Base-by-base conservation (phyloP, 2,888 invertebrate species). In the Cyrtodaria siliqua region DNA sequence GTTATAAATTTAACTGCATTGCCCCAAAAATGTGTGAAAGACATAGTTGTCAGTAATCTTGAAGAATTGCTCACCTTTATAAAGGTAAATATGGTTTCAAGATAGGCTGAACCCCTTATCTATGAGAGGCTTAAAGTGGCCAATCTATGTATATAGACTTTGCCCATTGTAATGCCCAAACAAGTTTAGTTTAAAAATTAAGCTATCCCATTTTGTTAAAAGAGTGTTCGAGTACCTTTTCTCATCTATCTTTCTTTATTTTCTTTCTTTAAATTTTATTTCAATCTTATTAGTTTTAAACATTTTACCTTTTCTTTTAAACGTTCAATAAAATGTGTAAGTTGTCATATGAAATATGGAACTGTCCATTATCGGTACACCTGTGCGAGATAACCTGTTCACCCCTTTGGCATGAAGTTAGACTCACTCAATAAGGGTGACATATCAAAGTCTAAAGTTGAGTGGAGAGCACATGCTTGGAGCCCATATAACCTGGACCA, bases 391-490 rank as follows among this genome's bases (percentile, higher is more conserved):
- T 52, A 38, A 47, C 55, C 69, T 61, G 47, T 20, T 9, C 44
- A 44, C 60, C 44, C 60, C n/a, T 18, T 16, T 12, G 27, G 16
- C 26, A 47, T 40, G 9, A 18, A 66, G 33, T 42, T 67, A 38
- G 67, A 67, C 67, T 67, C 26, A 9, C 40, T 59, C 52, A 56
- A 57, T 55, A 73, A 64, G 64, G 56, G 56, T 72, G 74, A 77
- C 71, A 77, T 81, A 63, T 81, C 80, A 77, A 77, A 77, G 80
- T 81, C 72, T 74, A 81, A 69, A 74, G 74, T 74, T 56, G 33
- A 68, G 77, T 74, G 75, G 75, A 81, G 33, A 68, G 77, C 77
- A 78, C 78, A 81, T 78, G 75, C 55, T 69, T 50, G 56, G 38
- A 53, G 75, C 68, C 81, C 81, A 75, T 81, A 81, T 40, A 81